Conservation (phyloP, 1,140 invertebrate genomes). For the Diuraphis noxia region DNA sequence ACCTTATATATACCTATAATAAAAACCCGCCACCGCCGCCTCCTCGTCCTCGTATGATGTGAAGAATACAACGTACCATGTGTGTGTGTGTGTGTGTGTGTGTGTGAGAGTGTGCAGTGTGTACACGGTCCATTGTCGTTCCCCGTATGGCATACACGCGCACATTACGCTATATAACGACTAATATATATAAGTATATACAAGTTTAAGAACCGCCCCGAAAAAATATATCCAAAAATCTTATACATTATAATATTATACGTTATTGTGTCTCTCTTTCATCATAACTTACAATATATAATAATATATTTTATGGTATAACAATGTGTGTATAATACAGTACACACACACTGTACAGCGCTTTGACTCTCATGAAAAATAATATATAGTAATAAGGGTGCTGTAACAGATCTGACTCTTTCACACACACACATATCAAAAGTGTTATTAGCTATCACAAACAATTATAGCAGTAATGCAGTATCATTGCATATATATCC, state of each 20-base stretch:
- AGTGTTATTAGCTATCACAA: not conserved
- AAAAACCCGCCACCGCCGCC: not conserved
- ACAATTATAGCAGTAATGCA: too few species aligned
- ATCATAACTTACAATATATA: not conserved
- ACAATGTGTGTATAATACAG: not conserved
- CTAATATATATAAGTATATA: too few species aligned
- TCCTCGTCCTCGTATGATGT: not conserved
- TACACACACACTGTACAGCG: too few species aligned
- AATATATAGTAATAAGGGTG: not conserved
- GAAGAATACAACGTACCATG: not conserved
- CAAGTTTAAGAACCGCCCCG: not conserved
- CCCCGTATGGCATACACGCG: not conserved
- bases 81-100: not conserved
- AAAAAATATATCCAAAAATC: not conserved
- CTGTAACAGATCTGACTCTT: not conserved
- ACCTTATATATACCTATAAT: conserved; percentile 33
- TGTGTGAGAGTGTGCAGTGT: too few species aligned
- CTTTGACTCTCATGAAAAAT: not conserved
- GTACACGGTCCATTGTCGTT: not conserved
- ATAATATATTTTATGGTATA: not conserved
- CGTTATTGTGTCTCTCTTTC: not conserved
- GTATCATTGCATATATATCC: not conserved
- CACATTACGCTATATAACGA: not conserved
- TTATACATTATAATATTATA: not conserved
- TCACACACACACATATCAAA: not conserved